These are phyloP conservation scores for Dryas iulia DNA, from an alignment of 1,140 invertebrate species.

Conservation along the genomic window DNA sequence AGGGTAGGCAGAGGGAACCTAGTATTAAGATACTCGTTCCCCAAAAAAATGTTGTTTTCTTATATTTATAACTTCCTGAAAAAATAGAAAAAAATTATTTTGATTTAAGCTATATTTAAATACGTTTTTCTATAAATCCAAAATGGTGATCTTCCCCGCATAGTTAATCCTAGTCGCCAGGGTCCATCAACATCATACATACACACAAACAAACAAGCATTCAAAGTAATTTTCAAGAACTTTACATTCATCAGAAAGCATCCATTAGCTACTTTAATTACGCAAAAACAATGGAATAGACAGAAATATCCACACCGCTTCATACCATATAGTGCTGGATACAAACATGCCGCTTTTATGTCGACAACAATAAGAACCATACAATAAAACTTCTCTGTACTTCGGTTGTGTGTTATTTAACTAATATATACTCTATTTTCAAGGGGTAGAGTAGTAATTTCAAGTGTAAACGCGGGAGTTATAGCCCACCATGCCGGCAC, in stretches of 20 bases:
- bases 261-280: background rate
- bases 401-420: background rate
- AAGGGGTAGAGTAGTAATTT: background rate
- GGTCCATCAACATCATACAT: background rate
- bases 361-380: conserved; percentile 2
- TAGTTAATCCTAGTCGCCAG: background rate
- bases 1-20: too few relatives aligned
- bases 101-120: too few relatives aligned
- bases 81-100: too few relatives aligned
- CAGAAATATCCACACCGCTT: background rate
- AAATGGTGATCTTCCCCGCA: too few relatives aligned
- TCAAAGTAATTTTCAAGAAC: background rate
- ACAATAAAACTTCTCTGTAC: background rate
- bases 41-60: too few relatives aligned
- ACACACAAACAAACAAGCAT: background rate
- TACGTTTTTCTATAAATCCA: too few relatives aligned
- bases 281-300: background rate
- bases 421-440: background rate
- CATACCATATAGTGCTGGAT: background rate
- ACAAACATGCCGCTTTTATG: background rate
- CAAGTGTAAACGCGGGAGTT: background rate
- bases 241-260: background rate
- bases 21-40: too few relatives aligned
- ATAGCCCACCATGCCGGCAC: conserved; percentile 1
- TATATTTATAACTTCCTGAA: too few relatives aligned